Evolutionary conservation across 2,888 invertebrate species (phyloP).

Genomic region (Stenotaenia linearis): DNA sequence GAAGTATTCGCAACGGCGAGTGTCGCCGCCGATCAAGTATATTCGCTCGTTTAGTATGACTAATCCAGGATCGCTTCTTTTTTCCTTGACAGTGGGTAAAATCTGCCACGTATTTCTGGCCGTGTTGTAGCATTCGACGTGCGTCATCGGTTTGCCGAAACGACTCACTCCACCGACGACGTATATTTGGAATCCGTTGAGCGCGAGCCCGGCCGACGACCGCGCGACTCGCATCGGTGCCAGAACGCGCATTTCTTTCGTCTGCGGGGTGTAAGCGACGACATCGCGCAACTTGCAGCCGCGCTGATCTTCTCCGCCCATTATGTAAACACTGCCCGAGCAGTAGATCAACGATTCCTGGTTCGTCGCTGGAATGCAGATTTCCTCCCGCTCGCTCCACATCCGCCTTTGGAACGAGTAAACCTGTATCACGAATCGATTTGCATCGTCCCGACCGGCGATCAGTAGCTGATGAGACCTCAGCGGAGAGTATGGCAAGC

Average conservation of each 20-base stretch:
- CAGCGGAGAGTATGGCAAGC: not conserved
- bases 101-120: not conserved
- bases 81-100: not conserved
- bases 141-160: conserved; percentile 10
- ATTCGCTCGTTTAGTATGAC: not conserved
- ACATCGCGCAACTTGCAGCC: not conserved
- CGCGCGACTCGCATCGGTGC: not conserved
- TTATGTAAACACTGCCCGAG: not conserved
- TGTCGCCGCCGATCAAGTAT: conserved; percentile 27
- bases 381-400: not conserved
- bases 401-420: not conserved
- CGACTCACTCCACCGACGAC: not conserved
- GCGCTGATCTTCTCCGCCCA: not conserved
- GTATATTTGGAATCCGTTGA: not conserved
- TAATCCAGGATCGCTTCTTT: not conserved
- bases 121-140: conserved; percentile 11
- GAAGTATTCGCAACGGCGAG: conserved; percentile 16
- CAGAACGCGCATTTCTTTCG: not conserved
- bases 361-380: not conserved
- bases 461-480: not conserved
- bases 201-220: not conserved
- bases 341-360: not conserved
- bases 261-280: not conserved
- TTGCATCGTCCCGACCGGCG: conserved; percentile 27
- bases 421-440: not conserved